These are phyloP conservation scores for Lethrus apterus DNA, from an alignment of 1,140 invertebrate species.

Conservation along the genomic window DNA sequence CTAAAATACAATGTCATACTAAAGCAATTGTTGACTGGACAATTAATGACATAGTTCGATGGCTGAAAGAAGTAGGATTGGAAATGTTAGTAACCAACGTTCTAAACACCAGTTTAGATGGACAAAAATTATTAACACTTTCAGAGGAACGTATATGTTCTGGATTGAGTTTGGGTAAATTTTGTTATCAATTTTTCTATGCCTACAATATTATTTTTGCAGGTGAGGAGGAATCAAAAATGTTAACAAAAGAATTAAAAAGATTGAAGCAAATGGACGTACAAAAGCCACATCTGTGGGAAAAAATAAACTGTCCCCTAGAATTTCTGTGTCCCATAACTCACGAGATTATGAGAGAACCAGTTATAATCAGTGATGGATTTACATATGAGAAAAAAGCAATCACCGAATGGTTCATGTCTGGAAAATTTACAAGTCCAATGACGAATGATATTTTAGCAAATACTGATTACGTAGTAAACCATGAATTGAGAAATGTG, in stretches of 20 bases:
- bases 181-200: background rate
- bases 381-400: conserved; percentile 70
- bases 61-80: conserved; percentile 55
- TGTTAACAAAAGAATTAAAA: conserved; percentile 40
- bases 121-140: conserved; percentile 50
- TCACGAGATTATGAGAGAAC: conserved; percentile 70
- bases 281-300: conserved; percentile 20
- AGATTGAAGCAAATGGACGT: conserved; percentile 46
- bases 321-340: conserved; percentile 79
- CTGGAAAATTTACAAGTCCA: conserved; percentile 64
- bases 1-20: conserved; percentile 29
- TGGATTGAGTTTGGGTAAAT: conserved; percentile 48
- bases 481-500: conserved; percentile 41
- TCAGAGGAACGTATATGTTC: conserved; percentile 47
- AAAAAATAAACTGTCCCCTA: conserved; percentile 45
- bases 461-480: conserved; percentile 51
- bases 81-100: conserved; percentile 45
- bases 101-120: conserved; percentile 47
- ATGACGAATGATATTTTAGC: conserved; percentile 63
- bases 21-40: conserved; percentile 48
- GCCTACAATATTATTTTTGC: background rate
- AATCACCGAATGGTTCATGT: conserved; percentile 67
- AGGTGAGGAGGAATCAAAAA: conserved; percentile 29
- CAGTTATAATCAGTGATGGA: conserved; percentile 70
- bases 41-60: conserved; percentile 52